Base-by-base conservation (phyloP, 2,797 vertebrate genomes). In the Enteromius mattozi region DNA sequence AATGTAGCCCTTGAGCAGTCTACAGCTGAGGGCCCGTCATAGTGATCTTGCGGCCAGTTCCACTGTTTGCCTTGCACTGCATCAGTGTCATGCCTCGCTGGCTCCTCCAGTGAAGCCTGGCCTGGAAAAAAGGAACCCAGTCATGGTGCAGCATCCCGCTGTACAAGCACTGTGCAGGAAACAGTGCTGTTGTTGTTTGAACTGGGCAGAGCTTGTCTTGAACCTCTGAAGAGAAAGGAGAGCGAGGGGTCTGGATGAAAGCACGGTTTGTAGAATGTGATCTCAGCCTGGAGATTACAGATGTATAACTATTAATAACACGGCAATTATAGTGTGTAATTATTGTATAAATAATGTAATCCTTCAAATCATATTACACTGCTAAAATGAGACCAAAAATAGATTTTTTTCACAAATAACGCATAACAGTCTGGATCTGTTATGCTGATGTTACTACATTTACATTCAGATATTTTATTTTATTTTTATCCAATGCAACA, bases 51-150 rank as follows among this genome's bases (percentile, higher is more conserved):
- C 80, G 30, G 76, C 87, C 87, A 83, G 89, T 88, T 89, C 84
- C 90, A 83, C 85, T 85, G 88, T 85, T 92, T 89, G 90, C 89
- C 91, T 91, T 88, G 91, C 91, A 93, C 88, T 37, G 89, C 87
- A 80, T 86, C 81, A 84, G 81, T 81, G 82, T 86, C 86, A 84
- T 63, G 84, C 79, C 85, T 87, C 21, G 10, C 66, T 71, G 54
- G 76, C 40, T 83, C 77, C 71, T 56, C 72, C 54, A 19, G 81
- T 16, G 49, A 74, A 86, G 74, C 84, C 65, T 37, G 61, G 42
- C 83, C 24, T 40, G 47, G 86, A 86, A 76, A 56, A 88, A 87
- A 88, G 87, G 56, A 82, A 82, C 71, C 51, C 84, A 88, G 88
- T 89, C 86, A 84, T 30, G 59, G 85, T 72, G n/a, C 54, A 76